Evolutionary conservation across 2,888 invertebrate genomes (phyloP).

Genomic region (Athalia rosae): DNA sequence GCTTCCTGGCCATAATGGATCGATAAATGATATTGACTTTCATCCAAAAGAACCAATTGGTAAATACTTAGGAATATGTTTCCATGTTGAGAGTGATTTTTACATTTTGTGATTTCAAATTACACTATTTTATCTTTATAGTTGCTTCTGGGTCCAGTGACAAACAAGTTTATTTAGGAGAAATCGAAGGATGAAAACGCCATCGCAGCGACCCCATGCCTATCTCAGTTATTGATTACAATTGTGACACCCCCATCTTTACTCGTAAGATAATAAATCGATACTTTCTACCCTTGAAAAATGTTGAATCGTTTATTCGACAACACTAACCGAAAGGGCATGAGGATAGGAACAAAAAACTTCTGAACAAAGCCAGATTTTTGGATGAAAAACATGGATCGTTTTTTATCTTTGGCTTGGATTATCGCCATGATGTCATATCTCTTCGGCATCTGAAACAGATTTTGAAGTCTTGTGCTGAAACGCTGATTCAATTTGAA

Average conservation of each 20-base stretch:
- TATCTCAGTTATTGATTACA: background rate
- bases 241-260: background rate
- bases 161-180: conserved; percentile 95
- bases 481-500: too few species aligned
- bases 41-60: conserved; percentile 94
- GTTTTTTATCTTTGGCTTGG: too few species aligned
- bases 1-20: conserved; percentile 97
- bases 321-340: too few species aligned
- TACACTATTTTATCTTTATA: conserved; percentile 69
- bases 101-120: background rate
- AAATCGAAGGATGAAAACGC: conserved; percentile 81
- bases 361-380: too few species aligned
- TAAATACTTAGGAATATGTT: conserved; percentile 60
- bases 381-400: too few species aligned
- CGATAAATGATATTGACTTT: conserved; percentile 97
- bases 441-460: too few species aligned
- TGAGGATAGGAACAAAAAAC: background rate
- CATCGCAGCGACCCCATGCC: background rate
- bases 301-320: too few species aligned
- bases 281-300: background rate
- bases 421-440: too few species aligned
- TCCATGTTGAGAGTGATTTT: conserved; percentile 17
- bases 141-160: conserved; percentile 96
- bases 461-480: too few species aligned
- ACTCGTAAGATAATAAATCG: conserved; percentile 6